Conservation (phyloP, 2,888 invertebrate genomes). For the Prosapia bicincta region DNA sequence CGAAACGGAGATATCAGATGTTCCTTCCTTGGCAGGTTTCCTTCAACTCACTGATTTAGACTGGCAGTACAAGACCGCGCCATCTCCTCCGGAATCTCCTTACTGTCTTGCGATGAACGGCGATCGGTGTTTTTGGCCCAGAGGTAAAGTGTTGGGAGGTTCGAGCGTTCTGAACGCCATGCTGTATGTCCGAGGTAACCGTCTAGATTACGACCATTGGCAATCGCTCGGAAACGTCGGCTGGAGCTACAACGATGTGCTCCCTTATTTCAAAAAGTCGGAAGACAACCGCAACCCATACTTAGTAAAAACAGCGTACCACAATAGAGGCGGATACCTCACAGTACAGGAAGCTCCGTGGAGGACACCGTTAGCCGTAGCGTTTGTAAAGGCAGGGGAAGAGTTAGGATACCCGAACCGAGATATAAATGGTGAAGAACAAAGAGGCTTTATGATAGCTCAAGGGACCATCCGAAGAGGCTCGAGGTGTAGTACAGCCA, state of each 20-base stretch:
- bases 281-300: slow-evolving; percentile 87
- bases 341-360: slow-evolving; percentile 81
- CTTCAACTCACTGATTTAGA: slow-evolving; percentile 82
- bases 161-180: slow-evolving; percentile 86
- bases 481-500: slow-evolving; percentile 81
- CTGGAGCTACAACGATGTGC: slow-evolving; percentile 79
- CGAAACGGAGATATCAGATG: slow-evolving; percentile 85
- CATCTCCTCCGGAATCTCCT: slow-evolving; percentile 70
- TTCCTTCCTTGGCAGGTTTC: slow-evolving; percentile 81
- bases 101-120: slow-evolving; percentile 86
- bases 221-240: slow-evolving; percentile 76
- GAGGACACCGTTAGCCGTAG: slow-evolving; percentile 76
- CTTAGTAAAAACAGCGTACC: slow-evolving; percentile 68
- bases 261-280: slow-evolving; percentile 82
- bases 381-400: slow-evolving; percentile 75
- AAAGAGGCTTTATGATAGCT: slow-evolving; percentile 83
- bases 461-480: slow-evolving; percentile 83
- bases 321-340: slow-evolving; percentile 72
- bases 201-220: slow-evolving; percentile 85
- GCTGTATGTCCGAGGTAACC: slow-evolving; percentile 87
- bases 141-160: slow-evolving; percentile 74
- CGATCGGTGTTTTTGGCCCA: slow-evolving; percentile 85
- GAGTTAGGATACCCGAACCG: slow-evolving; percentile 79
- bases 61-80: slow-evolving; percentile 85
- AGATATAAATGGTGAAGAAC: slow-evolving; percentile 77